These are phyloP conservation scores for Pluvialis apricaria DNA, from an alignment of 2,113 vertebrate genomes.

Conservation along the genomic window DNA sequence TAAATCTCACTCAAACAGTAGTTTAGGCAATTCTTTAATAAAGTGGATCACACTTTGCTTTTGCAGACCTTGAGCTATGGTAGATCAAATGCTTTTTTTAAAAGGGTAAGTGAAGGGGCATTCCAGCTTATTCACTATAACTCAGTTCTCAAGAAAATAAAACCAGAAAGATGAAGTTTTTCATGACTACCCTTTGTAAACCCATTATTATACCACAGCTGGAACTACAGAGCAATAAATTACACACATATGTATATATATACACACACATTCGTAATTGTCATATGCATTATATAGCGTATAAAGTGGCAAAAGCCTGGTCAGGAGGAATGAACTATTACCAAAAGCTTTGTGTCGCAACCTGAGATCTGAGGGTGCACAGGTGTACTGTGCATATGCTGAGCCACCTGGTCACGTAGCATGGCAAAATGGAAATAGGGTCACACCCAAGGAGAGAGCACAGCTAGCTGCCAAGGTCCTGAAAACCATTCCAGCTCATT, in stretches of 20 bases:
- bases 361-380: slow-evolving; percentile 18
- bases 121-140: not conserved
- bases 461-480: slow-evolving; percentile 1
- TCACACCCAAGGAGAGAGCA: slow-evolving; percentile 16
- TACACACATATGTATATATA: not conserved
- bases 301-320: slow-evolving; percentile 26
- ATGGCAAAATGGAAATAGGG: slow-evolving; percentile 20
- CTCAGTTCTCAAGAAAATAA: slow-evolving; percentile 4
- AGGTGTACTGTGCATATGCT: not conserved
- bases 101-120: not conserved
- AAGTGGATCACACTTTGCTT: not conserved
- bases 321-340: slow-evolving; percentile 25
- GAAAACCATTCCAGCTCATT: slow-evolving; percentile 27
- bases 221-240: slow-evolving; percentile 10
- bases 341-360: not conserved
- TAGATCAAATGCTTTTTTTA: not conserved
- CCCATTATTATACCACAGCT: slow-evolving; percentile 3
- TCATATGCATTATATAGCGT: not conserved
- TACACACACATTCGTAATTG: not conserved
- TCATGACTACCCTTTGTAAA: slow-evolving; percentile 10
- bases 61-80: not conserved
- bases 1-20: not conserved
- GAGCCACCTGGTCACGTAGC: slow-evolving; percentile 34
- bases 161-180: slow-evolving; percentile 12
- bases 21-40: not conserved